Evolutionary conservation across 2,888 invertebrate genomes (phyloP), one percentile per base, ranked within the genome.

Genomic region (Exocentrus adspersus): DNA sequence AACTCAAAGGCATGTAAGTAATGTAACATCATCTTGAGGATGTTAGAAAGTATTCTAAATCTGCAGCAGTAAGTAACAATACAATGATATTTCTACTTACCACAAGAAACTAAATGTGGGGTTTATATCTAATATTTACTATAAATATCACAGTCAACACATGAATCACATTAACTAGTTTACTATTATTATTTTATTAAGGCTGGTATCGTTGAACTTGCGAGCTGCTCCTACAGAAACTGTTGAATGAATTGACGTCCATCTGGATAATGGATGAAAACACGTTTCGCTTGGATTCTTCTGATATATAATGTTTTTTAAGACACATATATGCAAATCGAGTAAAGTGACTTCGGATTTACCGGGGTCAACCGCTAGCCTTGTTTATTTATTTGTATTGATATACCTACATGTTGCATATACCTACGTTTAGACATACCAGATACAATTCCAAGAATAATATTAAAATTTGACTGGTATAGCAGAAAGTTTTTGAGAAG

Each of bases 251-350:
- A n/a, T 48, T 28, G 24, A 24, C 24, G 1, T 45, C 20, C 20
- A 17, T 19, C 28, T 48, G 48, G 16, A 48, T 28, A 21, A 24
- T 48, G 48, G 16, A 48, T 28, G 24, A 24, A 56, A 62, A 62
- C 62, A 56, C 62, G 62, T 62, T 62, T 46, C 12, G 6, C 28
- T 24, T 41, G 21, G 21, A 24, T 54, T 52, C 14, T 37, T 2
- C 37, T n/a, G 37, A 12, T 12, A n/a, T 14, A 2, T 12, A 14
- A 5, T 37, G 7, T 7, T 24, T 3, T 24, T 24, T 24, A 5
- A 24, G 4, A 24, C 24, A 24, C 37, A 37, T 5, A 12, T 37
- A n/a, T 37, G 12, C 37, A n/a, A 12, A 24, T 24, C 7, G 24
- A 7, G 3, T 24, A 5, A 24, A 24, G 7, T 37, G 37, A 10